Evolutionary conservation across 2,888 invertebrate genomes (phyloP), one percentile per base, ranked within the genome.

Genomic region (Cryptocephalus moraei): DNA sequence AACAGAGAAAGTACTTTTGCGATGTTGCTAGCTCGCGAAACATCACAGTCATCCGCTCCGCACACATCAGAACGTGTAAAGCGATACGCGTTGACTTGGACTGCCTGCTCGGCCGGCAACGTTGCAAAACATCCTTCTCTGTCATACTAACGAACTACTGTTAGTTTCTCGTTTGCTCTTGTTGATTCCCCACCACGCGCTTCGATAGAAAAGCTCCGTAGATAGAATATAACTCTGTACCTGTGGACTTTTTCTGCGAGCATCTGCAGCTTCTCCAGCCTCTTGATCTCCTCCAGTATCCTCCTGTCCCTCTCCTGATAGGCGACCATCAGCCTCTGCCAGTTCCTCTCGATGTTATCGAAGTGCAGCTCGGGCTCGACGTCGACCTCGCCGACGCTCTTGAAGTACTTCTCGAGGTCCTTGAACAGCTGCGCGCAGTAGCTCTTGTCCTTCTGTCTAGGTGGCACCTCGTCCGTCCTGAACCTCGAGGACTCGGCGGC

Each of bases 391-490:
- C 91, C 91, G 45, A 91, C 81, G 11, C 84, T 81, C 65, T 90
- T 89, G 69, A 91, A 90, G 66, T 90, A 88, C 73, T 91, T 87
- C 77, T 84, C 86, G 50, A 91, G 73, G 64, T 91, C 91, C 63
- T 86, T 78, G 76, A 90, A 96, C 52, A 91, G 80, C 66, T 89
- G 86, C 60, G 83, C 77, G 51, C 96, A 79, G 66, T 87, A 85
- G 68, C 91, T 86, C 65, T 93, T 94, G 70, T 94, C 93, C 49
- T 89, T 80, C 69, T 91, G 87, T 55, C 90, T 78, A 10, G 89
- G 85, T 50, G 94, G 93, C 54, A 97, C 83, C 73, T 97, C 96
- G 67, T 96, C 95, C 65, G 84, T 87, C 67, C 91, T 84, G 79
- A 97, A 97, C 63, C 91, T 81, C 68, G 86, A 84, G 63, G 92